Evolutionary conservation across 2,888 invertebrate genomes (phyloP).

Genomic region (Podotricha telesiphe): DNA sequence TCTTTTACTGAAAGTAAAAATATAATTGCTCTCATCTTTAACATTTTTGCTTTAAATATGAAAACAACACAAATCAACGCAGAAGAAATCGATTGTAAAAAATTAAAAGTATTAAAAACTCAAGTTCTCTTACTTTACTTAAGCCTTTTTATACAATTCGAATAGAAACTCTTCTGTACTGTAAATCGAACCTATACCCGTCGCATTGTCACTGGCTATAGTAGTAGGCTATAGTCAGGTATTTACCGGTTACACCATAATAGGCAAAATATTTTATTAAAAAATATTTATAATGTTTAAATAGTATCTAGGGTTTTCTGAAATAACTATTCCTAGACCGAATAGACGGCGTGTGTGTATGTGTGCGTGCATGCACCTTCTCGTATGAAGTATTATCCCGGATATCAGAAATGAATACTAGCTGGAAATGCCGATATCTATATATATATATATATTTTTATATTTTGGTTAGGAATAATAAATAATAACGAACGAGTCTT

Average conservation of each 20-base stretch:
- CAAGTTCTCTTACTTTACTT: too few species aligned
- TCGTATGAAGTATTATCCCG: constrained; percentile 63
- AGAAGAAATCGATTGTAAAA: too few species aligned
- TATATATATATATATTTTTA: not conserved
- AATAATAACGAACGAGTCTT: not conserved
- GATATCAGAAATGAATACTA: constrained; percentile 65
- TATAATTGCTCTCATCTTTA: too few species aligned
- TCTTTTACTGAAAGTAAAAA: too few species aligned
- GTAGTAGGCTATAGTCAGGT: too few species aligned
- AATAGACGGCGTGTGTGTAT: constrained; percentile 59
- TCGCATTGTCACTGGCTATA: too few species aligned
- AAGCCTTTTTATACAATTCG: too few species aligned
- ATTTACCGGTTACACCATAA: not conserved
- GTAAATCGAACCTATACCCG: not conserved
- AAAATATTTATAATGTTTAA: constrained; percentile 6
- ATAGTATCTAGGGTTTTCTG: constrained; percentile 57
- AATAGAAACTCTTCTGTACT: too few species aligned
- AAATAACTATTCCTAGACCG: constrained; percentile 73
- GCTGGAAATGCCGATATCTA: constrained; percentile 54
- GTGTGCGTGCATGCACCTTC: constrained; percentile 74
- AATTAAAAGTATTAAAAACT: too few species aligned
- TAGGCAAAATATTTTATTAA: not conserved
- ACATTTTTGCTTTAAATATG: too few species aligned
- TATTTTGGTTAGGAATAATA: not conserved
- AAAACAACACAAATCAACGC: too few species aligned